Evolutionary conservation across 2,888 invertebrate species (phyloP).

Genomic region (Ariolimax columbianus): DNA sequence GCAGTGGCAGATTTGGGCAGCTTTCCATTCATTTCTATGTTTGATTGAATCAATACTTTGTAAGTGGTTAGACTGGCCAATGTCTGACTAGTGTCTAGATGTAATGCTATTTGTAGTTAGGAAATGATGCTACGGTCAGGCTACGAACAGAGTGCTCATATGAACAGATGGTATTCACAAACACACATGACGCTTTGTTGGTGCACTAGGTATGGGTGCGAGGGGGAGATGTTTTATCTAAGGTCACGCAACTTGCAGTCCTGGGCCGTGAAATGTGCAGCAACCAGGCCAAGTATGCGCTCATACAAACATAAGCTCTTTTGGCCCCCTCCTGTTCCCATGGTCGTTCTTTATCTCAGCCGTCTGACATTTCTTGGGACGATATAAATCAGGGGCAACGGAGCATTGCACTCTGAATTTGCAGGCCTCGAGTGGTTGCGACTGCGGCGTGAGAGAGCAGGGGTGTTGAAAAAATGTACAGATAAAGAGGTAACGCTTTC

Average conservation of each 20-base stretch:
- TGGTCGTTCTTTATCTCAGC: conserved; percentile 24
- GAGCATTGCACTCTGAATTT: conserved; percentile 33
- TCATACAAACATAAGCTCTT: conserved; percentile 30
- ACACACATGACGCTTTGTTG: neutral
- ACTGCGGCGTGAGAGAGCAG: neutral
- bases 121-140: neutral
- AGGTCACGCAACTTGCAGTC: conserved; percentile 34
- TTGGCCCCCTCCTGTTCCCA: neutral
- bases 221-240: conserved; percentile 29
- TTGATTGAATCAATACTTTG: neutral
- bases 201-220: neutral
- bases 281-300: conserved; percentile 22
- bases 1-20: neutral
- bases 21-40: neutral
- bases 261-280: conserved; percentile 30
- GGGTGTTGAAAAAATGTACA: neutral
- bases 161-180: conserved; percentile 25
- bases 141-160: neutral
- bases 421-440: conserved; percentile 11
- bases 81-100: neutral
- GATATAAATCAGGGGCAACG: conserved; percentile 35
- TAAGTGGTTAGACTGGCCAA: neutral
- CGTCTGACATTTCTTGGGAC: conserved; percentile 35
- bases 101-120: neutral
- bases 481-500: conserved; percentile 14